Evolutionary conservation across 2,888 invertebrate species (phyloP), one percentile per base, ranked within the genome.

Genomic region (Mactromeris polynyma): DNA sequence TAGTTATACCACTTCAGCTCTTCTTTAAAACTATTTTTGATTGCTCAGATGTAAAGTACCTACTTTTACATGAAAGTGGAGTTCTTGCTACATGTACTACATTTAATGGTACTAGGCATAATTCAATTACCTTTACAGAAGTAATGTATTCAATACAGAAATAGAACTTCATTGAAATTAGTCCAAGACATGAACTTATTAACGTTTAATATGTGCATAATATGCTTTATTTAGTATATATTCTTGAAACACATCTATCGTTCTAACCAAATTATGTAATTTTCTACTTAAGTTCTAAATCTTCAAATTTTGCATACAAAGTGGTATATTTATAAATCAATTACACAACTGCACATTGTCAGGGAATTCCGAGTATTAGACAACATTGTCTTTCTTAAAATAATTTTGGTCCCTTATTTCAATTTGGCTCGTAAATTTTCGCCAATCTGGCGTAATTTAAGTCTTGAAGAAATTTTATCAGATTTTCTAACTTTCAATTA

Each of bases 401-500:
- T 36, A 73, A 26, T 73, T 33, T 33, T 11, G 73, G 36, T 26
- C 36, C 73, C 73, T 73, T 36, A 36, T 73, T 19, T 73, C 36
- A 33, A 33, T 31, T 73, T 33, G 17, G 73, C 36, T 36, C 73
- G 19, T 73, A 73, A 73, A 73, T 73, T 73, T 73, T 73, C 73
- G 19, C 73, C 73, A 73, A 73, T 73, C 36, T 33, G 36, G 11
- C 17, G 36, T 73, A 73, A 73, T 73, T 73, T 33, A 36, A 73
- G 73, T 81, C 19, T 81, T 36, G 21, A 36, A 58, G 81, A 51
- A 36, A 11, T 33, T 81, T 58, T 81, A 81, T 58, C 36, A 36
- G 31, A 58, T 81, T 58, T 58, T 31, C 64, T 82, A 82, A 82
- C 82, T 82, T 64, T 82, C 73, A 36, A 73, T 36, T 73, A 73